Evolutionary conservation across 2,888 invertebrate genomes (phyloP).

Genomic region (Cephus spinipes): DNA sequence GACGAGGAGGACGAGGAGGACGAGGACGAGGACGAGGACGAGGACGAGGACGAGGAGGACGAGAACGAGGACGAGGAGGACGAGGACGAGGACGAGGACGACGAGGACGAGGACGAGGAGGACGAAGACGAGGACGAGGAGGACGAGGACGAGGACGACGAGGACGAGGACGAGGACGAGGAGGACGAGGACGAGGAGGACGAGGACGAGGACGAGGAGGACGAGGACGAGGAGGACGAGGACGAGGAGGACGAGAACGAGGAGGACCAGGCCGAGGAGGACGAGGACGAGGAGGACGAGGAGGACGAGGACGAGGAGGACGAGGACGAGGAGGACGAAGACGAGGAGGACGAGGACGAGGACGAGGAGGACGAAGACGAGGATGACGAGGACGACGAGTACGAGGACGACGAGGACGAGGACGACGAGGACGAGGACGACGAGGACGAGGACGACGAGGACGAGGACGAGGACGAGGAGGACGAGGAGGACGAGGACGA

Average conservation of each 20-base stretch:
- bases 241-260: no score
- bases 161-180: not conserved
- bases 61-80: no score
- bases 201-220: not conserved
- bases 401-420: slow-evolving; percentile 1
- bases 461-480: not conserved
- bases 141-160: not conserved
- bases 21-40: not conserved
- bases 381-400: no score
- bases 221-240: not conserved
- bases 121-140: no score
- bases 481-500: not conserved
- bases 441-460: slow-evolving; percentile 1
- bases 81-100: not conserved
- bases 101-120: not conserved
- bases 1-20: not conserved
- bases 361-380: no score
- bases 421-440: slow-evolving; percentile 1
- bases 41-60: not conserved
- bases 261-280: no score
- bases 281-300: no score
- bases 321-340: no score
- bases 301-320: no score
- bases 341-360: no score
- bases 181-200: not conserved